Evolutionary conservation across 2,888 invertebrate genomes (phyloP).

Genomic region (Dusona sp.): DNA sequence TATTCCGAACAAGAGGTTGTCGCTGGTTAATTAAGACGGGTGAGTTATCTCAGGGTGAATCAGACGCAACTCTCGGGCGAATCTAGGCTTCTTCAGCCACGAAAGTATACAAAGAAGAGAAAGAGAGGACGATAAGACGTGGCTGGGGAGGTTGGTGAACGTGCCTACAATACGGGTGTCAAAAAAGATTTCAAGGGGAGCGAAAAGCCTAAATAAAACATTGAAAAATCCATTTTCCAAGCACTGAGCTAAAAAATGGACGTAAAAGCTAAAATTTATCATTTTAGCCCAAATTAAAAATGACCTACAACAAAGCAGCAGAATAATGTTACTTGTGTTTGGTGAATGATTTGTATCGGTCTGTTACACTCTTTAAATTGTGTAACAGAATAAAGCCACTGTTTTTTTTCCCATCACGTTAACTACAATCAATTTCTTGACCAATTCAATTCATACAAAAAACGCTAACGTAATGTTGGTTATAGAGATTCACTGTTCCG

Average conservation of each 20-base stretch:
- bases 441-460: not conserved
- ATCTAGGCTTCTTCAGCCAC: conserved; percentile 41
- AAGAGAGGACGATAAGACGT: conserved; percentile 5
- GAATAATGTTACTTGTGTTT: too few relatives aligned
- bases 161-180: not conserved
- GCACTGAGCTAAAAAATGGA: not conserved
- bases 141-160: conserved; percentile 25
- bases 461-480: not conserved
- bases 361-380: not conserved
- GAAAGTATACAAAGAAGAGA: conserved; percentile 51
- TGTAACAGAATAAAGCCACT: not conserved
- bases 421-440: too few relatives aligned
- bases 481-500: not conserved
- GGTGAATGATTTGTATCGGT: not conserved
- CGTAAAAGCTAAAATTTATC: too few relatives aligned
- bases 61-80: conserved; percentile 60
- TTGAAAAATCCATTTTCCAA: too few relatives aligned
- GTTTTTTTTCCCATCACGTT: too few relatives aligned
- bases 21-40: conserved; percentile 80
- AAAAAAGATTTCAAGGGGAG: not conserved
- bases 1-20: conserved; percentile 60
- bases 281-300: too few relatives aligned
- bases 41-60: conserved; percentile 75
- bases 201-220: not conserved
- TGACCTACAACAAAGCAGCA: too few relatives aligned